Conservation (phyloP, 2,888 invertebrate species). For the Dilophus febrilis region DNA sequence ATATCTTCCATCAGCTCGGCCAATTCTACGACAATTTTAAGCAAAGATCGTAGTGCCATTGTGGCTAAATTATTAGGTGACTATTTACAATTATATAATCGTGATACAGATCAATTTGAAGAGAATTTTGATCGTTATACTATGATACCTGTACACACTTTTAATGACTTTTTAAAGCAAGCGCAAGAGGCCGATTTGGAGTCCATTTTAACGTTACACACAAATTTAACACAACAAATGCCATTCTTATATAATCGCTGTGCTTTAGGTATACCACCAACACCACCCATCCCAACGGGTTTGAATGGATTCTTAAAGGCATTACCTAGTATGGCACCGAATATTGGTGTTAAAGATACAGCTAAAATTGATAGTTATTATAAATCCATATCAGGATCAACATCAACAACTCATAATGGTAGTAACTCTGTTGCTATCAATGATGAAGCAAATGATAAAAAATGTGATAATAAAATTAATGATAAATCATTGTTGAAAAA, state of each 20-base stretch:
- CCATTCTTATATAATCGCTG: slow-evolving; percentile 27
- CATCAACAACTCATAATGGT: neutral
- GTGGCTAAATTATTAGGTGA: slow-evolving; percentile 71
- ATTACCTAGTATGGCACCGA: slow-evolving; percentile 23
- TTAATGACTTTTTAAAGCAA: slow-evolving; percentile 40
- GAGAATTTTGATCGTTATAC: slow-evolving; percentile 50
- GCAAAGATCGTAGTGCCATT: slow-evolving; percentile 68
- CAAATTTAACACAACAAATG: slow-evolving; percentile 27
- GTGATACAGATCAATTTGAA: slow-evolving; percentile 62
- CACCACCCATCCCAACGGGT: slow-evolving; percentile 29
- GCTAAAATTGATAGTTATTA: slow-evolving; percentile 11
- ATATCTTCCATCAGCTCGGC: neutral
- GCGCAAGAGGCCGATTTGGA: slow-evolving; percentile 32
- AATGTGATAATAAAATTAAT: no score
- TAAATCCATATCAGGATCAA: slow-evolving; percentile 4
- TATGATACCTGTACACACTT: slow-evolving; percentile 33
- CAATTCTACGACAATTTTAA: slow-evolving; percentile 33
- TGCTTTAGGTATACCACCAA: slow-evolving; percentile 21
- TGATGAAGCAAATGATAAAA: slow-evolving; percentile 2
- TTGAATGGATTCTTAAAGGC: slow-evolving; percentile 28
- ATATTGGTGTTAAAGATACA: slow-evolving; percentile 8
- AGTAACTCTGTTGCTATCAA: neutral
- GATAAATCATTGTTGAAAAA: neutral
- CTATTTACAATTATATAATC: slow-evolving; percentile 66
- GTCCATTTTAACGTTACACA: slow-evolving; percentile 24